A percentile compares a stretch with the other conserved stretches of the same genome.
Conservation (phyloP, 2,113 vertebrate species). For the Tachycineta bicolor region DNA sequence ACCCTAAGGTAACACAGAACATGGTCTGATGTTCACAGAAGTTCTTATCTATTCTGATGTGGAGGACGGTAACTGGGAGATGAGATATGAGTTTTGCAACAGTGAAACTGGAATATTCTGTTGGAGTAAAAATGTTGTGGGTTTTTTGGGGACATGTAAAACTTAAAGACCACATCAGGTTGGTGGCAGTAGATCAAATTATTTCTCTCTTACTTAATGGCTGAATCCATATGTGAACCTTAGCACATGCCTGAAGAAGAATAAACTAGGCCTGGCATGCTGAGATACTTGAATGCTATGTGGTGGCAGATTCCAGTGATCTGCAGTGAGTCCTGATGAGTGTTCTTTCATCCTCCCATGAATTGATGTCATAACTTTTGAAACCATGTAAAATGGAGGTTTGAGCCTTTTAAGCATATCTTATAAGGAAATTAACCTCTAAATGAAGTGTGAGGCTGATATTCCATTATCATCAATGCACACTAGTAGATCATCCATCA, state of each 20-base stretch:
- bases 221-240: not conserved
- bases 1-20: not conserved
- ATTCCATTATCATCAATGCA: not conserved
- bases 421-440: not conserved
- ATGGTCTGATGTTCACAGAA: not conserved
- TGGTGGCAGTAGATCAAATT: not conserved
- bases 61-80: not conserved
- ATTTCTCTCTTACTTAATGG: not conserved
- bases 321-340: not conserved
- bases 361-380: not conserved
- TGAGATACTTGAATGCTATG: not conserved
- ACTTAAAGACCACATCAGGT: not conserved
- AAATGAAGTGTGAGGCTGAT: not conserved
- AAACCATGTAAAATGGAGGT: not conserved
- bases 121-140: not conserved
- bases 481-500: not conserved
- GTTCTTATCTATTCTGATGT: not conserved
- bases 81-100: not conserved
- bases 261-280: not conserved
- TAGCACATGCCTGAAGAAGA: not conserved
- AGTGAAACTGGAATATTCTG: not conserved
- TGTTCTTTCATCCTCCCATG: accelerated
- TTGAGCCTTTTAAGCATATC: not conserved
- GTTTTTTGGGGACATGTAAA: not conserved
- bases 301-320: not conserved